Conservation (phyloP, 1,140 invertebrate genomes). For the Eueides isabella region DNA sequence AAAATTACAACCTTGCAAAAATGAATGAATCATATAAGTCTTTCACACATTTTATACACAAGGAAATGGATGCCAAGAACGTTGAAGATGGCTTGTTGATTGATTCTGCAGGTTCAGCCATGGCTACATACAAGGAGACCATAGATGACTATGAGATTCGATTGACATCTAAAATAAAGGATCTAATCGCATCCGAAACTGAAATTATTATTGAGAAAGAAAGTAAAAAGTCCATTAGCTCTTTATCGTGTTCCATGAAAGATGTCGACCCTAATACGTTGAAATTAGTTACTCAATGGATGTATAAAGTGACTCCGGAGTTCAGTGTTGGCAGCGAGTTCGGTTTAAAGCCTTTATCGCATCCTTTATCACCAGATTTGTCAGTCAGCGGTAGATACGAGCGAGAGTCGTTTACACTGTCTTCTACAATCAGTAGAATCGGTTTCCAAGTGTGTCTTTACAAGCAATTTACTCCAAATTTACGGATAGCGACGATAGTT, state of each 20-base stretch:
- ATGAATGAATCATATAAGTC: constrained; percentile 62
- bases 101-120: constrained; percentile 64
- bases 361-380: constrained; percentile 49
- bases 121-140: constrained; percentile 63
- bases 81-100: constrained; percentile 60
- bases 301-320: constrained; percentile 61
- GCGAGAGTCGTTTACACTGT: constrained; percentile 52
- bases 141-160: constrained; percentile 58
- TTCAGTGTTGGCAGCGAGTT: constrained; percentile 60
- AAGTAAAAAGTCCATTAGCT: constrained; percentile 51
- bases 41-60: constrained; percentile 60
- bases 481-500: constrained; percentile 64
- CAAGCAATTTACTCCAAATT: constrained; percentile 62
- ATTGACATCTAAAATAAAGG: constrained; percentile 65
- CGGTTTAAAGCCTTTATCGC: constrained; percentile 47
- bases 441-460: constrained; percentile 69
- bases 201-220: constrained; percentile 65
- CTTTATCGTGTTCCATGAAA: constrained; percentile 59
- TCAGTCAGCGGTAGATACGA: constrained; percentile 65
- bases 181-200: constrained; percentile 68
- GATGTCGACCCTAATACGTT: constrained; percentile 67
- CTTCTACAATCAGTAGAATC: constrained; percentile 58
- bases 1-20: constrained; percentile 70
- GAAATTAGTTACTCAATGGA: constrained; percentile 62
- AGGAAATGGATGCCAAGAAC: constrained; percentile 63